These are phyloP conservation scores for Tapera naevia DNA, from an alignment of 2,797 vertebrate genomes.

Conservation along the genomic window DNA sequence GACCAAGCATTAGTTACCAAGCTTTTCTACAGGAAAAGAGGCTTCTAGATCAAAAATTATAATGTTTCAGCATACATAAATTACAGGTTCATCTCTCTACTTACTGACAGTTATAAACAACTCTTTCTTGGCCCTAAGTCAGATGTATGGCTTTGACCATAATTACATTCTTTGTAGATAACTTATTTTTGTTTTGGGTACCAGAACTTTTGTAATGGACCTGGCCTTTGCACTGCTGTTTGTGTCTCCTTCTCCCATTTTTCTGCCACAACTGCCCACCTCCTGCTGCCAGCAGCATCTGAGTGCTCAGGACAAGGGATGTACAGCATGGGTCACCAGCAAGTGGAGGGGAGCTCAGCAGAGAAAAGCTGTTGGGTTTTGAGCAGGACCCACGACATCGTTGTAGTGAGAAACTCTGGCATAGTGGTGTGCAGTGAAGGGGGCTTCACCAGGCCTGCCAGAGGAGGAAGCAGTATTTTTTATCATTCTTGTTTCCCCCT, in stretches of 20 bases:
- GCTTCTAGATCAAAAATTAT: constrained; percentile 52
- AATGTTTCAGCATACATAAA: constrained; percentile 36
- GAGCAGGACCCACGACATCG: not conserved
- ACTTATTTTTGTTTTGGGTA: constrained; percentile 44
- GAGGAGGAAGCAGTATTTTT: constrained; percentile 2
- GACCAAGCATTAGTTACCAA: not conserved
- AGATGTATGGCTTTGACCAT: constrained; percentile 45
- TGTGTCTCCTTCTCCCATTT: not conserved
- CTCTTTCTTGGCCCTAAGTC: constrained; percentile 19
- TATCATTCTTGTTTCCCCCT: not conserved
- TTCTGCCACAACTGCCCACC: not conserved
- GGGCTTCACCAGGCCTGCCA: not conserved
- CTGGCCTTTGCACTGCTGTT: not conserved
- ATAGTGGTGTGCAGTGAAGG: not conserved
- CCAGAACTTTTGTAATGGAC: not conserved
- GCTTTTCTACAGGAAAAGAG: constrained; percentile 23
- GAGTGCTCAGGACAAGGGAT: not conserved
- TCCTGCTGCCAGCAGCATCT: not conserved
- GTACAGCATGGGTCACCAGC: not conserved
- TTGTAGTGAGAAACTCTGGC: not conserved
- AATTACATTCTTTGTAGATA: constrained; percentile 49
- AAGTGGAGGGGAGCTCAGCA: not conserved
- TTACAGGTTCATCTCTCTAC: constrained; percentile 39
- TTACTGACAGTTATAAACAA: constrained; percentile 49
- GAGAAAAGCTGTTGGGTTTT: not conserved